These are phyloP conservation scores for Erebia aethiops DNA, from an alignment of 2,888 invertebrate species.

Conservation along the genomic window DNA sequence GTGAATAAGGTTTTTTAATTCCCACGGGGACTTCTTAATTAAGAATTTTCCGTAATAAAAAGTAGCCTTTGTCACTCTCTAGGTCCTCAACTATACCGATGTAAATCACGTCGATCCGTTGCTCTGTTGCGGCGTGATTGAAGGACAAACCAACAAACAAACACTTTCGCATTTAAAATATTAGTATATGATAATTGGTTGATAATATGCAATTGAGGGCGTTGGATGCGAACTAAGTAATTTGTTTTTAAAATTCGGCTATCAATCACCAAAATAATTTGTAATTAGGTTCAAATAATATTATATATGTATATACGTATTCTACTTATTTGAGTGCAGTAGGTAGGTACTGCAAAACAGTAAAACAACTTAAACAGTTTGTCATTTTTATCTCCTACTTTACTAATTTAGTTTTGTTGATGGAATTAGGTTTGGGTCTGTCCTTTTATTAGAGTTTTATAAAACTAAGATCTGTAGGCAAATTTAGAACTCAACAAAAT, in stretches of 20 bases:
- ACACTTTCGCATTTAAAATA: no score
- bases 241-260: background rate
- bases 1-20: no score
- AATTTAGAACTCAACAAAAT: constrained; percentile 24
- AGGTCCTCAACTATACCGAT: no score
- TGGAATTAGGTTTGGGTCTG: no score
- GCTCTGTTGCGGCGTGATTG: no score
- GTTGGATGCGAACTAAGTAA: constrained; percentile 6
- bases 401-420: no score
- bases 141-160: background rate
- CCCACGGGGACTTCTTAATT: no score
- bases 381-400: background rate
- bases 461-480: background rate
- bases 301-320: no score
- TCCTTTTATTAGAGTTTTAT: no score
- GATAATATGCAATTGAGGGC: constrained; percentile 18
- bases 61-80: no score
- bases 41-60: no score
- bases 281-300: background rate
- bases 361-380: background rate
- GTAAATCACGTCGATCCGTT: no score
- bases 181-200: background rate
- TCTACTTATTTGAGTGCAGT: background rate
- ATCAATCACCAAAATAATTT: background rate
- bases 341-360: background rate